Percentiles rank a stretch among this genome's conserved stretches.
Evolutionary conservation across 1,140 invertebrate species (phyloP).

Genomic region (Caerostris darwini): DNA sequence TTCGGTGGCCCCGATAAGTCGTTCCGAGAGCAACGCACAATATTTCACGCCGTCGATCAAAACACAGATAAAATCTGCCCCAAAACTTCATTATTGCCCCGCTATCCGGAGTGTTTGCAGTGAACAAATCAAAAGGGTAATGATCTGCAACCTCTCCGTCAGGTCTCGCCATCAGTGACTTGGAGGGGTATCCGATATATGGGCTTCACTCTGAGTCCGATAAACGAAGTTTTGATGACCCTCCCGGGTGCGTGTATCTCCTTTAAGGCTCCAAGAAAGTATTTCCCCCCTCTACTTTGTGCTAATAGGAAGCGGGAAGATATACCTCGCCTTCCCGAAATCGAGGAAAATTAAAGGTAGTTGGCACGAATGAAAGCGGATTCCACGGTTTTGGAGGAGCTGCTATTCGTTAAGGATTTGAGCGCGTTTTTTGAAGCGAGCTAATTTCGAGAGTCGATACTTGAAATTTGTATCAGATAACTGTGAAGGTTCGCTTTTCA

Average conservation of each 20-base stretch:
- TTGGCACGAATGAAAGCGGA: neutral
- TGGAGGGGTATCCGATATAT: slow-evolving; percentile 47
- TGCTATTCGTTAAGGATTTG: neutral
- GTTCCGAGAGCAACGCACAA: neutral
- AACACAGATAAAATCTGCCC: slow-evolving; percentile 46
- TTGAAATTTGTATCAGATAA: neutral
- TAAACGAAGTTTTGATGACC: slow-evolving; percentile 75
- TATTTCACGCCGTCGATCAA: slow-evolving; percentile 21
- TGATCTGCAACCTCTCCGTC: slow-evolving; percentile 67
- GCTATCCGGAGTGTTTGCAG: slow-evolving; percentile 14
- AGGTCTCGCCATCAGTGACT: slow-evolving; percentile 51
- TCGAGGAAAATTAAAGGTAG: slow-evolving; percentile 8
- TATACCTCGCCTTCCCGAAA: neutral
- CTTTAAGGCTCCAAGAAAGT: slow-evolving; percentile 66
- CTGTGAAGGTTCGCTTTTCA: neutral
- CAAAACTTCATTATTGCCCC: slow-evolving; percentile 54
- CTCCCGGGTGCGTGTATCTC: slow-evolving; percentile 65
- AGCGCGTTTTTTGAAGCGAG: neutral
- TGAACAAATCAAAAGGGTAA: slow-evolving; percentile 75
- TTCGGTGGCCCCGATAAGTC: neutral
- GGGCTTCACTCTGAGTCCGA: slow-evolving; percentile 59
- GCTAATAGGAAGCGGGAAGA: slow-evolving; percentile 45
- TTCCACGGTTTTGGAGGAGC: too few relatives aligned
- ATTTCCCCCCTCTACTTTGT: slow-evolving; percentile 37
- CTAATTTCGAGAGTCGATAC: neutral